Conservation (phyloP, 2,797 vertebrate genomes). For the Aulostomus chinensis region DNA sequence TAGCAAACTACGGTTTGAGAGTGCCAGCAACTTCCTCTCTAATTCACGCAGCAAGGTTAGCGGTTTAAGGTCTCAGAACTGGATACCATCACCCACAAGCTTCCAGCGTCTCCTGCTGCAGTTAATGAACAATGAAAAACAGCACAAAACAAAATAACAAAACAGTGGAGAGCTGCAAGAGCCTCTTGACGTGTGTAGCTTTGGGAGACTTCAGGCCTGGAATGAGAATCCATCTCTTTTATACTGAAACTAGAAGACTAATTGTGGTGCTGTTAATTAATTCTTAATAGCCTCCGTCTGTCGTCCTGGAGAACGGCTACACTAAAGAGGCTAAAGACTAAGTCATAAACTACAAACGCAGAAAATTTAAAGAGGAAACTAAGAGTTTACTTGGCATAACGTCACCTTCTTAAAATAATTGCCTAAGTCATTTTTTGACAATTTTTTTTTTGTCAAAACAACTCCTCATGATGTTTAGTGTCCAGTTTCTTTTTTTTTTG, state of each 20-base stretch:
- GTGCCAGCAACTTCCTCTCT: constrained; percentile 5
- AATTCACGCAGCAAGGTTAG: constrained; percentile 21
- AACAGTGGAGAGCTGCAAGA: too few species aligned
- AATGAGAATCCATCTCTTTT: constrained; percentile 46
- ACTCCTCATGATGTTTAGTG: too few species aligned
- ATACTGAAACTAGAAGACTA: constrained; percentile 41
- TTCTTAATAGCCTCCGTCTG: constrained; percentile 57
- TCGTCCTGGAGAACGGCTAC: constrained; percentile 31
- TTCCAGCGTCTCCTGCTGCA: background rate
- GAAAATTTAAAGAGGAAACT: constrained; percentile 14
- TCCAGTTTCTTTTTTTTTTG: too few species aligned
- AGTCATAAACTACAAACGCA: constrained; percentile 42
- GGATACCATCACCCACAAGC: constrained; percentile 16
- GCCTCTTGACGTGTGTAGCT: constrained; percentile 29
- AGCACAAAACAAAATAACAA: background rate
- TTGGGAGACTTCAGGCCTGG: constrained; percentile 17
- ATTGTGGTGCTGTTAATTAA: constrained; percentile 58
- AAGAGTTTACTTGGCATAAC: too few species aligned
- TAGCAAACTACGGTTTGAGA: constrained; percentile 8
- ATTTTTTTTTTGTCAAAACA: too few species aligned
- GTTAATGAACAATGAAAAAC: background rate
- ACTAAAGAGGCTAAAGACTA: constrained; percentile 39
- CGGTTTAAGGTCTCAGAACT: constrained; percentile 27
- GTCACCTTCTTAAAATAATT: too few species aligned
- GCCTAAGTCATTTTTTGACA: too few species aligned